phyloP scores from a whole-genome alignment of 2,797 vertebrate species.

The Gastrophryne carolinensis region DNA sequence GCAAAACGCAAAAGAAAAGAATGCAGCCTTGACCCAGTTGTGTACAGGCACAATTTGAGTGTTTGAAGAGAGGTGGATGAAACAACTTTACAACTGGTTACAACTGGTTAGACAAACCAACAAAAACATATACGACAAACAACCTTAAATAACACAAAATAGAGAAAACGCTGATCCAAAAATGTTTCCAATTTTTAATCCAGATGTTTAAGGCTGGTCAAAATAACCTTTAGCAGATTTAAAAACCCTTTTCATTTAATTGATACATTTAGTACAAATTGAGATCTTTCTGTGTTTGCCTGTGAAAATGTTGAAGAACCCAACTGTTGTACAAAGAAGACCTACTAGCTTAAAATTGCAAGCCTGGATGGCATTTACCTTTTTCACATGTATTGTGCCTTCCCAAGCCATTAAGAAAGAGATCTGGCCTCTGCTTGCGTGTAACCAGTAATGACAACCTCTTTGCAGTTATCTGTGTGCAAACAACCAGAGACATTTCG shows the following conservation, averaged over 20 bases:
- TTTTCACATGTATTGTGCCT: constrained; percentile 75
- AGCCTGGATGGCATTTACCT: constrained; percentile 83
- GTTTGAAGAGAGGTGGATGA: constrained; percentile 69
- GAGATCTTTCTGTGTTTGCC: constrained; percentile 55
- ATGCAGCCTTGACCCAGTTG: constrained; percentile 52
- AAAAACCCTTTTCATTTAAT: constrained; percentile 53
- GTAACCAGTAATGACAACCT: constrained; percentile 93
- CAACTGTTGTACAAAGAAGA: constrained; percentile 61
- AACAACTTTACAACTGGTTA: constrained; percentile 58
- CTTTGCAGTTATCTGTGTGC: constrained; percentile 94
- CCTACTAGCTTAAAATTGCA: constrained; percentile 68
- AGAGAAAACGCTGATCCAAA: constrained; percentile 58
- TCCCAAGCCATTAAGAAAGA: constrained; percentile 87
- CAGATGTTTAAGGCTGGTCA: constrained; percentile 69
- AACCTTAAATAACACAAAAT: constrained; percentile 52
- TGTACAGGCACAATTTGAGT: constrained; percentile 63
- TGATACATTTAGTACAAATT: constrained; percentile 50
- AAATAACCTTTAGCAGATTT: constrained; percentile 53
- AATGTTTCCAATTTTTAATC: constrained; percentile 59
- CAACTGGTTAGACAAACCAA: constrained; percentile 47
- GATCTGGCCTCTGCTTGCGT: constrained; percentile 88
- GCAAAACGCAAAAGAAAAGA: constrained; percentile 47
- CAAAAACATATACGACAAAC: constrained; percentile 64
- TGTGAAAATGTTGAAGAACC: constrained; percentile 69
- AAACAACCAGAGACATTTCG: constrained; percentile 89